Conservation (phyloP, 1,140 invertebrate genomes). For the Aphis gossypii region DNA sequence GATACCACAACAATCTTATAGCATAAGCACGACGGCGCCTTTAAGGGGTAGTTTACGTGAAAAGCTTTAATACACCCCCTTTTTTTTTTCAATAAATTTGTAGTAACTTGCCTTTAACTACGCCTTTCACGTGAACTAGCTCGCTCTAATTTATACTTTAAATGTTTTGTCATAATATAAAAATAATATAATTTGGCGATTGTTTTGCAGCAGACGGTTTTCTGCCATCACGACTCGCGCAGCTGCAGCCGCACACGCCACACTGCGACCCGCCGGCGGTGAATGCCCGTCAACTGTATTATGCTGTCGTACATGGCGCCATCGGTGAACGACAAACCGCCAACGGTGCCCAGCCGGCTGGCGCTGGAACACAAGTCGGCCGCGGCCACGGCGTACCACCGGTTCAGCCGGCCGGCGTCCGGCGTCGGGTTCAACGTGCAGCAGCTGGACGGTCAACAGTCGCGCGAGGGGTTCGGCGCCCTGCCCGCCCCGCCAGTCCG, state of each 20-base stretch:
- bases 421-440: constrained; percentile 43
- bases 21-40: too few species aligned
- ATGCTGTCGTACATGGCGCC: constrained; percentile 75
- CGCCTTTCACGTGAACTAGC: too few species aligned
- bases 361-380: constrained; percentile 48
- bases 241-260: too few species aligned
- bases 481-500: constrained; percentile 53
- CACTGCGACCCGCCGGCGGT: background rate
- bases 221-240: background rate
- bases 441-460: background rate
- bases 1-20: too few species aligned
- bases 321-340: constrained; percentile 71
- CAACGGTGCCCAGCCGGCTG: constrained; percentile 67
- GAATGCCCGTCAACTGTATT: constrained; percentile 47
- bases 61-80: too few species aligned
- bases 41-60: too few species aligned
- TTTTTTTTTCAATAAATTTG: too few species aligned
- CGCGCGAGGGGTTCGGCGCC: constrained; percentile 59
- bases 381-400: constrained; percentile 61
- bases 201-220: constrained; percentile 5
- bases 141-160: too few species aligned
- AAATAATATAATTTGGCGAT: background rate
- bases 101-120: too few species aligned
- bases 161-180: too few species aligned
- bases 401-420: constrained; percentile 64